Conservation (phyloP, 2,113 vertebrate species). For the Cyanoliseus patagonus region DNA sequence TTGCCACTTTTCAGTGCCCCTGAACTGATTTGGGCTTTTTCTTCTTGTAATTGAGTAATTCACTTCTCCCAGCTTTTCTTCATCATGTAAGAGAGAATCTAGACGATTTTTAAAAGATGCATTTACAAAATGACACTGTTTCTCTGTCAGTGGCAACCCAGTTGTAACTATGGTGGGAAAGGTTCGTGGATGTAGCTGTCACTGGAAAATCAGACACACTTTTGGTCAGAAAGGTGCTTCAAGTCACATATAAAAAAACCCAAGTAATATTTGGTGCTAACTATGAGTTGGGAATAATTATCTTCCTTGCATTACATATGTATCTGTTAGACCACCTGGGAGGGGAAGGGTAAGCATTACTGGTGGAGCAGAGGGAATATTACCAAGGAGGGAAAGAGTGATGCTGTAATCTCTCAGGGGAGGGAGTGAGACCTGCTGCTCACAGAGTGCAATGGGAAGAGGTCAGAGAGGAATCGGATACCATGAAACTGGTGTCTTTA, state of each 20-base stretch:
- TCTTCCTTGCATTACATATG: background rate
- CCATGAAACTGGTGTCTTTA: background rate
- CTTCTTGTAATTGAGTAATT: background rate
- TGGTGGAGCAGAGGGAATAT: background rate
- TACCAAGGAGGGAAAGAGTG: background rate
- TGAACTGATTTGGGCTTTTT: background rate
- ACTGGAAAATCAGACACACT: background rate
- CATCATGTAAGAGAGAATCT: rapidly evolving
- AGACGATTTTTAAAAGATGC: background rate
- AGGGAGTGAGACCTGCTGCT: background rate
- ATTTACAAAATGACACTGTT: background rate
- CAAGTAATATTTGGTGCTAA: background rate
- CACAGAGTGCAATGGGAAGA: background rate
- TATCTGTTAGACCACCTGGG: background rate
- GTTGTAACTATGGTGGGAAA: background rate
- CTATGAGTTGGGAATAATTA: background rate
- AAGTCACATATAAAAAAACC: background rate
- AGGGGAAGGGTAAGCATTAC: background rate
- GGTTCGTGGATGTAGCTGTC: background rate
- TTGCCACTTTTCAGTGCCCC: background rate
- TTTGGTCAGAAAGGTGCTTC: background rate
- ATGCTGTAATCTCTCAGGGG: background rate
- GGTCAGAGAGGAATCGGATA: background rate
- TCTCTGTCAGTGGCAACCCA: background rate
- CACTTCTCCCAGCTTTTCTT: background rate